phyloP scores from a whole-genome alignment of 92 coral and sea anemone genomes.

The Ricordea florida region DNA sequence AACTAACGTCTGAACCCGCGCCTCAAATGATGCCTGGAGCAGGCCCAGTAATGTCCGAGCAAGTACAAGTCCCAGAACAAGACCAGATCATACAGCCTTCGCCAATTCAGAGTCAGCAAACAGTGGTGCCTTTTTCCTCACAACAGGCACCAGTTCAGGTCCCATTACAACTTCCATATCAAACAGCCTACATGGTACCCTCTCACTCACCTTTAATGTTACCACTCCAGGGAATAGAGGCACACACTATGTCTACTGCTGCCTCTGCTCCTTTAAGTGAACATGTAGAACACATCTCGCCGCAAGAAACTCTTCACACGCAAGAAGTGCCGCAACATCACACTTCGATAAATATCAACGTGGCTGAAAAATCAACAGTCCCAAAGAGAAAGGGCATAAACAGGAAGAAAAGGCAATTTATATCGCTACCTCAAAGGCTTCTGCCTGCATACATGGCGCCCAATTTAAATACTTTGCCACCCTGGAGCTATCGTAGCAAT shows the following conservation, averaged over 20 bases:
- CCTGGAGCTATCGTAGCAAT: no score
- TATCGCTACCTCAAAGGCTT: background rate
- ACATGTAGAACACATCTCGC: background rate
- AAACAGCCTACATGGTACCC: slow-evolving; percentile 26
- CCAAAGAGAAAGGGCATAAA: slow-evolving; percentile 32
- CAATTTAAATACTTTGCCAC: background rate
- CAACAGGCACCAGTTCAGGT: slow-evolving; percentile 16
- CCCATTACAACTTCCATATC: slow-evolving; percentile 2
- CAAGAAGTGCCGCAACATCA: slow-evolving; percentile 20
- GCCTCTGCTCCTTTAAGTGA: background rate
- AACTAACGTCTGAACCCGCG: background rate
- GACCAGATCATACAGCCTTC: background rate
- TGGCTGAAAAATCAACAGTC: slow-evolving; percentile 57
- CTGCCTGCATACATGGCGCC: background rate
- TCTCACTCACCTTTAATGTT: background rate
- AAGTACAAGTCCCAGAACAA: background rate
- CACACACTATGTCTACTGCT: background rate
- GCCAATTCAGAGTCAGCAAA: background rate
- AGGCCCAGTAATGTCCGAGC: background rate
- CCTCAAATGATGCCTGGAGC: background rate
- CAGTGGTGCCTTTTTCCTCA: background rate
- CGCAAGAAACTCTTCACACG: background rate
- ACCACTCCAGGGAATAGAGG: background rate
- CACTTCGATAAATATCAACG: slow-evolving; percentile 58
- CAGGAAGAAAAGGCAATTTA: slow-evolving; percentile 8